These are phyloP conservation scores for Amblyraja radiata DNA, from an alignment of 2,797 vertebrate species.

Conservation along the genomic window DNA sequence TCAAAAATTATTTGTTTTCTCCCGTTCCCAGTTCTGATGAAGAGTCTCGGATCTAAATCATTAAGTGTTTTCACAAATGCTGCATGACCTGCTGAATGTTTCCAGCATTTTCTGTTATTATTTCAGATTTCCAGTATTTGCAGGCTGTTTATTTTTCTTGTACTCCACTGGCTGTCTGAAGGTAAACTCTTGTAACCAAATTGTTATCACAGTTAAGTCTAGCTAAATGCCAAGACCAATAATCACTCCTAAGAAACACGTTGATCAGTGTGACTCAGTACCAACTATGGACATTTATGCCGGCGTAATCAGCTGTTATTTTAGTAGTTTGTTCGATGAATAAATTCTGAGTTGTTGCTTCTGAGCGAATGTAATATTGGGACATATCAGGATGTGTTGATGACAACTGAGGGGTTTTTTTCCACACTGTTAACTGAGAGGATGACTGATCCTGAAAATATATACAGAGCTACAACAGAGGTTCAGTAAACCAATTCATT, in stretches of 20 bases:
- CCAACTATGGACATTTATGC: neutral
- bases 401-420: neutral
- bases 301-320: neutral
- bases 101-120: too few relatives aligned
- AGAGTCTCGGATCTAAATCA: too few relatives aligned
- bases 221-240: neutral
- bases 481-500: neutral
- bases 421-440: neutral
- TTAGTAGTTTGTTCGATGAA: neutral
- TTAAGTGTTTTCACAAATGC: too few relatives aligned
- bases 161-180: neutral
- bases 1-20: too few relatives aligned
- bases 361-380: neutral
- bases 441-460: neutral
- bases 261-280: neutral
- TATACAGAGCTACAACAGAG: neutral
- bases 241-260: neutral
- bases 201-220: neutral
- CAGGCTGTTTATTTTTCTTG: neutral
- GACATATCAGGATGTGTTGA: neutral
- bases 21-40: too few relatives aligned
- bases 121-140: too few relatives aligned
- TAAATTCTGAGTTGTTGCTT: neutral
- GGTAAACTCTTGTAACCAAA: neutral
- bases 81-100: too few relatives aligned